Evolutionary conservation across 2,888 invertebrate genomes (phyloP).

Genomic region (Tiliacea aurago): DNA sequence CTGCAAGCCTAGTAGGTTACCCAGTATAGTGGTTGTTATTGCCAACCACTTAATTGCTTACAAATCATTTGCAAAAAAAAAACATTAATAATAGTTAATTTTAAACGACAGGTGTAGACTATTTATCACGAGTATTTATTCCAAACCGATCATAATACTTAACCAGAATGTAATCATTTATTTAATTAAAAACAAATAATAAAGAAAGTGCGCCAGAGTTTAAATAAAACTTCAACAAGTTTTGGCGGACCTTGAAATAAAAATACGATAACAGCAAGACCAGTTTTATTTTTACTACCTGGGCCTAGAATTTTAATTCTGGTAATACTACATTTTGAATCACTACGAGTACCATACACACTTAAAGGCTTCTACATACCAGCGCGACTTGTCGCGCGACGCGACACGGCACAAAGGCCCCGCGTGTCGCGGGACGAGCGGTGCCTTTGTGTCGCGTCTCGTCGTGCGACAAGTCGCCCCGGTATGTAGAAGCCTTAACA

Average conservation of each 20-base stretch:
- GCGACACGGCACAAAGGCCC: no score
- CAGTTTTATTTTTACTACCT: constrained; percentile 33
- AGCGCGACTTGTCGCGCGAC: no score
- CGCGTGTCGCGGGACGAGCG: no score
- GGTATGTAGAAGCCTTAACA: no score
- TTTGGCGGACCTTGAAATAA: constrained; percentile 45
- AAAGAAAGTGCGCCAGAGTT: constrained; percentile 41
- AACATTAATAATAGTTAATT: neutral
- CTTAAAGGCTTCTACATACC: no score
- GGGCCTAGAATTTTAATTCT: constrained; percentile 41
- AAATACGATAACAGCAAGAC: constrained; percentile 42
- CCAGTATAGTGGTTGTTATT: neutral
- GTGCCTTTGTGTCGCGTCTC: no score
- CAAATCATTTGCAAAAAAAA: constrained; percentile 4
- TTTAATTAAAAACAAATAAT: constrained; percentile 23
- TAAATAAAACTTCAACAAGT: constrained; percentile 31
- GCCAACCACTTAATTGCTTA: neutral
- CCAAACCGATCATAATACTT: constrained; percentile 1
- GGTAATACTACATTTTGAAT: constrained; percentile 24
- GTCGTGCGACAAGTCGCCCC: no score
- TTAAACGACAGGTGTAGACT: neutral
- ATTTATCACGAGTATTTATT: neutral
- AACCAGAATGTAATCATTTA: constrained; percentile 11
- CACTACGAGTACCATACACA: constrained; percentile 28
- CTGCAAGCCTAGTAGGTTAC: no score